Evolutionary conservation across 92 coral and sea anemone species (phyloP), one percentile per base, ranked within the genome.

Genomic region (Galaxea fascicularis): DNA sequence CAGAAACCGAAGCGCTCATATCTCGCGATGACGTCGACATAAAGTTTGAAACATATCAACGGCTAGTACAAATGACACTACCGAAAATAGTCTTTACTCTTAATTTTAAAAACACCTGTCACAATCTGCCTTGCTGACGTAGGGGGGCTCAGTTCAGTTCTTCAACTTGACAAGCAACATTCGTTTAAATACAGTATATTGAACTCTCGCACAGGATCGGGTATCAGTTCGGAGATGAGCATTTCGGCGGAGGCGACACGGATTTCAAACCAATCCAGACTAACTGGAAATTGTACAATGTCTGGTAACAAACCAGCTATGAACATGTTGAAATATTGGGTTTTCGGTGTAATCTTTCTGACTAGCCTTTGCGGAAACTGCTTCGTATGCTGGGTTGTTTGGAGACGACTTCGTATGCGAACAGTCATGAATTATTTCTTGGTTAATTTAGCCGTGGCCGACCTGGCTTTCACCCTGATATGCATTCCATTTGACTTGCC

Each of bases 401-500:
- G 95, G 98, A 89, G 65, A 54, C 89, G 92, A 59, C 91, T 85
- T 47, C 65, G 95, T 0, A 82, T 93, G 89, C 89, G 91, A 70
- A 93, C 95, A 6, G 98, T 93, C 14, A 93, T 93, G 93, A 93
- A 93, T 64, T 93, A 91, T 74, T 93, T 88, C 51, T 65, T 93
- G 64, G 95, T 91, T n/a, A 93, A 93, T 63, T 88, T 93, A 27
- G 98, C 98, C 27, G 69, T 67, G 0, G 92, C 91, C 11, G 98
- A 94, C 28, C 75, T 94, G 77, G 95, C 95, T n/a, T 94, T 94
- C 57, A 94, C 98, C 12, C 46, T 88, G 27, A 89, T 94, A 27
- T 94, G 98, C 58, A 84, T 94, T 10, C 98, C 95, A n/a, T 94
- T 94, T 54, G 98, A 94, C 44, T 65, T 94, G 62, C 94, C 92